Base-by-base conservation (phyloP, 2,888 invertebrate genomes). In the Mythimna vitellina region DNA sequence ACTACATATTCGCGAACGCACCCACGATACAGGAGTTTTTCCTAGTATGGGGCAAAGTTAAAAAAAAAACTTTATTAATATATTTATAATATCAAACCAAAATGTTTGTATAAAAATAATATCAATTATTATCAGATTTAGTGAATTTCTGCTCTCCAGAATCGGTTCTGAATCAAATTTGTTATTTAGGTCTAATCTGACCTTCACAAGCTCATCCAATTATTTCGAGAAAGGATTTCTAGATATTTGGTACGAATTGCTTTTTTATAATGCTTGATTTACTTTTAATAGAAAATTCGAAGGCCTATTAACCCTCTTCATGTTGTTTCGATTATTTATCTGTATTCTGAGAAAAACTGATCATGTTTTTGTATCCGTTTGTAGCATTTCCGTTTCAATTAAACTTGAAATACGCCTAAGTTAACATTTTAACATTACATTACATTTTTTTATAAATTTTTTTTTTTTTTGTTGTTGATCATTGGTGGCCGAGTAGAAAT, bases 181-280 rank as follows among this genome's bases (percentile, higher is more conserved):
- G 10, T 54, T 38, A 53, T 61, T n/a, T 22, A 54, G 14, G 1
- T 25, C 20, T 17, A 35, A 60, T 51, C 46, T 49, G 56, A 10
- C 42, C 57, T 76, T 69, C 25, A 65, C 58, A 29, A 46, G 25
- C 14, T 51, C 54, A 64, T 38, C 51, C 70, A 81, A 70, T 77
- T 76, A 81, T 60, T 66, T 29, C 29, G n/a, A 22, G 22, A 53
- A 53, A 42, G 20, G 46, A 61, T 54, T 61, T 22, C 62, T 69
- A 65, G 49, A 65, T 65, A 80, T 80, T 78, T 49, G 49, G 32
- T 53, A 35, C 25, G 20, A 35, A 76, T 78, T 70, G 54, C 65
- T 69, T 78, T 73, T 73, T 53, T 58, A 56, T 65, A 60, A 65
- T 60, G 62, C 58, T 62, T 68, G 54, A 65, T 80, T 80, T 58